Evolutionary conservation across 1,140 invertebrate species (phyloP).

Genomic region (Ceratosolen fusciceps): DNA sequence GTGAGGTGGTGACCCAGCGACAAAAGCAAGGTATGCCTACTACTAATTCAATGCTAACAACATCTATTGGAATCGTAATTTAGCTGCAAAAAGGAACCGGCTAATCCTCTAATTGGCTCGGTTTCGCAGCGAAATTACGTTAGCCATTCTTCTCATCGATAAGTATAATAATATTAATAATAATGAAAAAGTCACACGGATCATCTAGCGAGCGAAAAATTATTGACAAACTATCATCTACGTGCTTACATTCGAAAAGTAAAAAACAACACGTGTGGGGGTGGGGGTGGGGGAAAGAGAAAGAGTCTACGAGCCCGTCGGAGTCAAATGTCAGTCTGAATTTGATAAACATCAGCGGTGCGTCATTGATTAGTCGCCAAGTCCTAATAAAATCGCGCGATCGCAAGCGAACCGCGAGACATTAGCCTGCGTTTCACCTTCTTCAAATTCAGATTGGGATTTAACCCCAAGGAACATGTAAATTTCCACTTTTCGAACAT

Average conservation of each 20-base stretch:
- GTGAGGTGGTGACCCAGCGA: background rate
- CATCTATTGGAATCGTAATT: conserved; percentile 20
- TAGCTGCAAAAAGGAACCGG: background rate
- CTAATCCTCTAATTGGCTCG: background rate
- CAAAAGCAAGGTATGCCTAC: conserved; percentile 29
- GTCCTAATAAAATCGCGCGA: too few species aligned
- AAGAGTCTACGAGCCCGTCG: background rate
- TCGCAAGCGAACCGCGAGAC: too few species aligned
- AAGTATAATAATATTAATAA: too few species aligned
- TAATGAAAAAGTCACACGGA: conserved; percentile 14
- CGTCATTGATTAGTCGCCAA: background rate
- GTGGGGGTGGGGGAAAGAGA: background rate
- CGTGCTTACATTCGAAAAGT: conserved; percentile 19
- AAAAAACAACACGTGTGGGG: too few species aligned
- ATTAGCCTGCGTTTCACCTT: background rate
- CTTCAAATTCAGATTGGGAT: background rate
- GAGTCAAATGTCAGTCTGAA: background rate
- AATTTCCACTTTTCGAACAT: conserved; percentile 2
- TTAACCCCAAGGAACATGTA: background rate
- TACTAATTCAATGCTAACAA: conserved; percentile 35
- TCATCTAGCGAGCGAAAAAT: conserved; percentile 20
- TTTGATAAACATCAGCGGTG: background rate
- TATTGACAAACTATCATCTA: conserved; percentile 20
- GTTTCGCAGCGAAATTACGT: conserved; percentile 16
- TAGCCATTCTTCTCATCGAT: background rate